Percentiles rank a stretch among this genome's conserved stretches.
Evolutionary conservation across 2,797 vertebrate genomes (phyloP).

Genomic region (Phalanger gymnotis): DNA sequence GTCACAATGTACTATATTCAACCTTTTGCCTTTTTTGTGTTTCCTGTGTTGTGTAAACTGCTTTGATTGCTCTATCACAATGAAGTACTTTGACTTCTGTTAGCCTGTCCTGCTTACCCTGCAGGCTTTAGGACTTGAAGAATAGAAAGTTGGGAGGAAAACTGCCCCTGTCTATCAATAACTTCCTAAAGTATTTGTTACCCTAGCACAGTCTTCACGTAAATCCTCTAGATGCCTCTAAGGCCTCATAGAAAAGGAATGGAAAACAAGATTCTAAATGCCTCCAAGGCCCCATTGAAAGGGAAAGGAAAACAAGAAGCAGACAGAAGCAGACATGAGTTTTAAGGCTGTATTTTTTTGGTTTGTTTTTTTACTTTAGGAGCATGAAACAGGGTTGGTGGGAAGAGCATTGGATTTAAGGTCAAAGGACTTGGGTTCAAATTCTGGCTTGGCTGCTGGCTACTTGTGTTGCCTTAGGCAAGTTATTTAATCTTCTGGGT

Average conservation of each 20-base stretch:
- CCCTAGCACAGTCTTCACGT: not conserved
- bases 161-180: not conserved
- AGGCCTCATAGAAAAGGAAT: not conserved
- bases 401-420: not conserved
- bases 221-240: not conserved
- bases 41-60: not conserved
- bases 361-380: not conserved
- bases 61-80: not conserved
- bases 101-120: not conserved
- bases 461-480: not conserved
- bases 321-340: not conserved
- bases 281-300: not conserved
- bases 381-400: not conserved
- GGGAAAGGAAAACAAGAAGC: not conserved
- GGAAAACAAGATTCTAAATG: not conserved
- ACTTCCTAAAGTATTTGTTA: not conserved
- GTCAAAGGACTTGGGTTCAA: not conserved
- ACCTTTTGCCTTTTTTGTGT: not conserved
- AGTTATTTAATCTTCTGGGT: not conserved
- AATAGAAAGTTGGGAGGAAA: not conserved
- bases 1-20: not conserved
- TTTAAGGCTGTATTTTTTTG: not conserved
- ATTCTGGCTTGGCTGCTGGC: not conserved
- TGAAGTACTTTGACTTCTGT: not conserved
- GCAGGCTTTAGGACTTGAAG: not conserved